Base-by-base conservation (phyloP, 2,797 vertebrate species). In the Tachyglossus aculeatus region DNA sequence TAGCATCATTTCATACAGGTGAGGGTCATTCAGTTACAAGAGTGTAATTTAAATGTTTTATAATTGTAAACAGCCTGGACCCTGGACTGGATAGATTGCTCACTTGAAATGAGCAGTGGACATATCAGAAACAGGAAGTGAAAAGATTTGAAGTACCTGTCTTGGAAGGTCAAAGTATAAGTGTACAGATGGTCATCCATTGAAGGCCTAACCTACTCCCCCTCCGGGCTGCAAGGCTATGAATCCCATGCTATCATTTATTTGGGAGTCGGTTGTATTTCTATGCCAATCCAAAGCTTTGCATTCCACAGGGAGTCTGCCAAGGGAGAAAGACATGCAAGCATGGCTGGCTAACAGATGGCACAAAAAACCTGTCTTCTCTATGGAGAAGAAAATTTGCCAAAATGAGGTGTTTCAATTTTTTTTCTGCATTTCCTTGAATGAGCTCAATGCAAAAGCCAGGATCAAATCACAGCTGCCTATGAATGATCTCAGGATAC, bases 331-430 rank as follows among this genome's bases (percentile, higher is more conserved):
- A 38, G 68, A 64, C 29, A 0, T 43, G 50, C 59, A 18, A 55
- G 18, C n/a, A 15, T 18, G 39, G 31, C 56, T 51, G 63, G 21
- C 2, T 41, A 74, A 69, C 84, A 86, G 82, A 82, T 80, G 82
- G 77, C 37, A n/a, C 50, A 24, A 34, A 56, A n/a, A 76, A 57
- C 37, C 45, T 54, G 53, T 41, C 58, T 56, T 51, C 55, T 67
- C 56, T 71, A 53, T 45, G 54, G 44, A 70, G 21, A 40, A 27
- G 57, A 63, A 67, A 74, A 40, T 31, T 57, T 74, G 82, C 77
- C 77, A 32, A 76, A 80, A 82, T 66, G 74, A 84, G 77, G 77
- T 78, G 77, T 65, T 83, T 62, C 44, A 45, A 24, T 9, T 7
- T 14, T 39, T 21, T 2, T 2, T 24, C 37, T 16, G 29, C 45